These are phyloP conservation scores for Drosophila novamexicana DNA, from an alignment of 1,140 invertebrate genomes.

Conservation along the genomic window DNA sequence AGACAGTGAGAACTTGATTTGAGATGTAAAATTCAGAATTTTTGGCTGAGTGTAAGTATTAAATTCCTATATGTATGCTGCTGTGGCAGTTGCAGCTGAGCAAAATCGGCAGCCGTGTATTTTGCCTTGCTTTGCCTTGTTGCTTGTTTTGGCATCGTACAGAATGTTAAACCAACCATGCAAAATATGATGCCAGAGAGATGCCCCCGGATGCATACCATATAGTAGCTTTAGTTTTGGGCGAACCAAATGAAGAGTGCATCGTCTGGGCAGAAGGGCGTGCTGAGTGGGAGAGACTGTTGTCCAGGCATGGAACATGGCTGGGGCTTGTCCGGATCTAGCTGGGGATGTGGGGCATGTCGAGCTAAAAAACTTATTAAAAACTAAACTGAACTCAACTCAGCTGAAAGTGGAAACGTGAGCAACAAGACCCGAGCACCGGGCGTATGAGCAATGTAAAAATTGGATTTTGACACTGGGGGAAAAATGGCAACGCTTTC, in stretches of 20 bases:
- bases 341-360: slow-evolving; percentile 21
- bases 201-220: slow-evolving; percentile 2
- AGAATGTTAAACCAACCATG: slow-evolving; percentile 80
- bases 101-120: slow-evolving; percentile 6
- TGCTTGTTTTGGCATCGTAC: slow-evolving; percentile 51
- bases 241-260: slow-evolving; percentile 18
- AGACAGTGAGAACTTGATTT: too few species aligned
- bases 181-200: slow-evolving; percentile 69
- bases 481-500: slow-evolving; percentile 13
- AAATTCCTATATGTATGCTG: background rate
- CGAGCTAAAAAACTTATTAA: slow-evolving; percentile 60
- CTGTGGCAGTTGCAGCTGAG: background rate
- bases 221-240: slow-evolving; percentile 19
- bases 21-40: too few species aligned
- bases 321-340: background rate
- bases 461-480: slow-evolving; percentile 40
- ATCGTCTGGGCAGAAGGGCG: background rate
- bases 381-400: slow-evolving; percentile 31
- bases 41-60: slow-evolving; percentile 1
- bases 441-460: slow-evolving; percentile 49
- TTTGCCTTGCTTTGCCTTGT: slow-evolving; percentile 30
- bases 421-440: slow-evolving; percentile 6
- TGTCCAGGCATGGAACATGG: background rate
- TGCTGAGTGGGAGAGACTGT: background rate
- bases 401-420: background rate